Percentiles rank a stretch among this genome's conserved stretches.
Conservation (phyloP, 2,888 invertebrate genomes). For the Maniola hyperantus region DNA sequence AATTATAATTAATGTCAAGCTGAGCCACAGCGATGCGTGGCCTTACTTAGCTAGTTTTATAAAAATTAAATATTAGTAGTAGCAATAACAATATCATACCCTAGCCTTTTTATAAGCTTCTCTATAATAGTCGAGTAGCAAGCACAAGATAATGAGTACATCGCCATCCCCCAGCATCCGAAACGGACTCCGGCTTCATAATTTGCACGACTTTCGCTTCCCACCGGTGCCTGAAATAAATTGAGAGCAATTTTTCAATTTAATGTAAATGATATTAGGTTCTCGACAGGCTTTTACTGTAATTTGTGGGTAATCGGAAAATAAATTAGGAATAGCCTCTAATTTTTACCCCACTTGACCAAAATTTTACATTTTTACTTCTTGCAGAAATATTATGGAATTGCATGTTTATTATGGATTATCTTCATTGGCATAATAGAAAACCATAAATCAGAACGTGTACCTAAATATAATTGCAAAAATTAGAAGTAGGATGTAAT, state of each 20-base stretch:
- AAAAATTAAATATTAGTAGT: too few species aligned
- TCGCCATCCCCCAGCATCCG: conserved; percentile 98
- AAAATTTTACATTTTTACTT: too few species aligned
- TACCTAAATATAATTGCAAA: too few species aligned
- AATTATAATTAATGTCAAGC: too few species aligned
- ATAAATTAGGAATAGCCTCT: background rate
- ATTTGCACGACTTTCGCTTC: conserved; percentile 83
- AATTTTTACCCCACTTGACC: too few species aligned
- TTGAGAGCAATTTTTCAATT: conserved; percentile 41
- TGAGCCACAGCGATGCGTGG: too few species aligned
- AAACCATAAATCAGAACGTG: too few species aligned
- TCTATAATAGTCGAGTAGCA: conserved; percentile 96
- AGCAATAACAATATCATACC: conserved; percentile 67
- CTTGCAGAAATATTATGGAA: too few species aligned
- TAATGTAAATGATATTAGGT: conserved; percentile 17
- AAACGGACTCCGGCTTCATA: conserved; percentile 97
- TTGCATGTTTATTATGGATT: too few species aligned
- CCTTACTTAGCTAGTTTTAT: background rate
- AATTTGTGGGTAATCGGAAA: background rate
- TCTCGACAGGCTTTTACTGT: conserved; percentile 22
- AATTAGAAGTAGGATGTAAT: too few species aligned
- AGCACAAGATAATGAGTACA: conserved; percentile 97
- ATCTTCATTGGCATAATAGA: too few species aligned
- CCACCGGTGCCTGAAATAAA: conserved; percentile 86
- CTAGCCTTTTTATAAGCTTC: conserved; percentile 88